A percentile compares a stretch with the other conserved stretches of the same genome.
Evolutionary conservation across 2,113 vertebrate genomes (phyloP).

Genomic region (Mohoua ochrocephala): DNA sequence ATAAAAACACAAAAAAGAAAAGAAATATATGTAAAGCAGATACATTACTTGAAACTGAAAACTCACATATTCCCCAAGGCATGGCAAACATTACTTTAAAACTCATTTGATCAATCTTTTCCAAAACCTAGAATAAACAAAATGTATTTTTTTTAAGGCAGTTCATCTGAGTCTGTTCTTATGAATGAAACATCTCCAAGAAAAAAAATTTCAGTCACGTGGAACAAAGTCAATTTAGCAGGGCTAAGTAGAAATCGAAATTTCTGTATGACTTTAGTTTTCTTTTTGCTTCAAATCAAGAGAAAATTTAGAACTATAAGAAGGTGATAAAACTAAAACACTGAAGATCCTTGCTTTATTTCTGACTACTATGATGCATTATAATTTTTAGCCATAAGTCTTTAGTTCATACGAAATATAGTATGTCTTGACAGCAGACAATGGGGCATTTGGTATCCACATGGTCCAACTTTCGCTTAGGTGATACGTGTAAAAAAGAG

Average conservation of each 20-base stretch:
- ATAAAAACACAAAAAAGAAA: not conserved
- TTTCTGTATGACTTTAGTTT: not conserved
- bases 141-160: not conserved
- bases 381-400: not conserved
- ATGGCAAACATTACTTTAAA: not conserved
- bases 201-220: not conserved
- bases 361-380: not conserved
- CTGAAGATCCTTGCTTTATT: not conserved
- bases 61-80: not conserved
- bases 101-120: not conserved
- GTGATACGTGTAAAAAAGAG: not conserved
- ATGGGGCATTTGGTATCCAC: not conserved
- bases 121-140: not conserved
- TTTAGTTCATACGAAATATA: not conserved
- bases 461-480: not conserved
- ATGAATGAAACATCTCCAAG: not conserved
- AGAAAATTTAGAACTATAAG: not conserved
- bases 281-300: not conserved
- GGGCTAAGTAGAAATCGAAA: not conserved
- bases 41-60: not conserved
- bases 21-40: not conserved
- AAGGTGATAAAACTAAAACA: not conserved
- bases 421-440: not conserved
- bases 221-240: not conserved
- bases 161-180: not conserved